These are phyloP conservation scores for Rhincodon typus DNA, from an alignment of 2,797 vertebrate genomes.

Conservation along the genomic window DNA sequence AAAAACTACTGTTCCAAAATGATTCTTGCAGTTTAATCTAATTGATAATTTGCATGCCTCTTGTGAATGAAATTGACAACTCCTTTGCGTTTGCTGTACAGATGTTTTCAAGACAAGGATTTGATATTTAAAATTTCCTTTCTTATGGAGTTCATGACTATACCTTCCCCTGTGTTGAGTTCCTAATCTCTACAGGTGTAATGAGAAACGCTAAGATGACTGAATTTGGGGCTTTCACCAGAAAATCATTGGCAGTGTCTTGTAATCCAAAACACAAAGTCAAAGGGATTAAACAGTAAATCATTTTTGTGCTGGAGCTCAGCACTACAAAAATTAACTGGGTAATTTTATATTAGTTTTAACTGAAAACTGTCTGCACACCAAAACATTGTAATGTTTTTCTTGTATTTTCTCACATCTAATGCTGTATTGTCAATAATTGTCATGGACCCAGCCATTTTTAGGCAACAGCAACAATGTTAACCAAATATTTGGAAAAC, in stretches of 20 bases:
- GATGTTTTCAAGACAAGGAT: not conserved
- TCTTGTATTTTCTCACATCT: not conserved
- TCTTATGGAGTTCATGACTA: not conserved
- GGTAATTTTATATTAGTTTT: not conserved
- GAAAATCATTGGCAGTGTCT: not conserved
- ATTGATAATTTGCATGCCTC: not conserved
- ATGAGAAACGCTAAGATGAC: not conserved
- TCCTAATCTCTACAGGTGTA: not conserved
- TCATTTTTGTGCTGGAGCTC: not conserved
- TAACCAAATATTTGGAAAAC: slow-evolving; percentile 91
- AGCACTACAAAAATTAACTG: not conserved
- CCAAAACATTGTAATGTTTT: not conserved
- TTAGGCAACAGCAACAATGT: slow-evolving; percentile 88
- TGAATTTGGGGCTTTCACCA: not conserved
- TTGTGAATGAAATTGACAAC: not conserved
- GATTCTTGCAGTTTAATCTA: not conserved
- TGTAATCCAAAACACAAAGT: not conserved
- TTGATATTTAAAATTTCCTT: not conserved
- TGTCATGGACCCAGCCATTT: slow-evolving; percentile 72
- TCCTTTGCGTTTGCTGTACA: not conserved
- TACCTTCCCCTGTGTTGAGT: not conserved
- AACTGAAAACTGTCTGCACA: not conserved
- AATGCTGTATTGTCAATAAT: slow-evolving; percentile 33
- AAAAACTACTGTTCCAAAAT: not conserved
- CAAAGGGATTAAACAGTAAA: not conserved